These are phyloP conservation scores for Ceratotherium simum DNA, from an alignment of 2,113 vertebrate species.

Conservation along the genomic window DNA sequence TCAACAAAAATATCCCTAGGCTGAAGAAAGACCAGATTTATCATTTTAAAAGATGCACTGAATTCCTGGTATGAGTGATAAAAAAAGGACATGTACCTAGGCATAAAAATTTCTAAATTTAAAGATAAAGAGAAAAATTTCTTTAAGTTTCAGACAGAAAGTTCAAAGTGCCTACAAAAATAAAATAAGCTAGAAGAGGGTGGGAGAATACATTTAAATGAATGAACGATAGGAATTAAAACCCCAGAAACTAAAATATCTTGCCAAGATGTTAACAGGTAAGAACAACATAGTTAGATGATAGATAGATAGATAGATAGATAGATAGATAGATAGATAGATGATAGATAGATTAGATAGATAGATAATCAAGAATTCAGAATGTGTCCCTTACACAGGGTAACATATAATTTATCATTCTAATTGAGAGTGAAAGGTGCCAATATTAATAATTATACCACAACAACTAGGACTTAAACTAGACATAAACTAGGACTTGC, in stretches of 20 bases:
- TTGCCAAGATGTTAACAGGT: neutral
- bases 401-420: conserved; percentile 18
- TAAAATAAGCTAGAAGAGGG: neutral
- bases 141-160: neutral
- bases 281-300: neutral
- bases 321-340: neutral
- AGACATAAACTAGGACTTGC: neutral
- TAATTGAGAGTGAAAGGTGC: neutral
- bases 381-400: neutral
- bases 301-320: no score
- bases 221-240: neutral
- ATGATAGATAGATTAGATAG: neutral
- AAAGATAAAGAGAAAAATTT: neutral
- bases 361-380: neutral
- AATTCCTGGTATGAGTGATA: neutral
- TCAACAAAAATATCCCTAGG: conserved; percentile 27
- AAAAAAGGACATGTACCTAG: neutral
- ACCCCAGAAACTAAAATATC: neutral
- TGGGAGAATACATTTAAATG: neutral
- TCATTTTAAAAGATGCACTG: conserved; percentile 9
- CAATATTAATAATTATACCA: conserved; percentile 27
- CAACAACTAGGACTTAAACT: neutral
- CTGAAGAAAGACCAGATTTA: neutral
- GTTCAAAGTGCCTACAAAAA: neutral
- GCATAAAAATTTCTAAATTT: conserved; percentile 43